Conservation (phyloP, 2,888 invertebrate genomes). For the Dinocampus coccinellae region DNA sequence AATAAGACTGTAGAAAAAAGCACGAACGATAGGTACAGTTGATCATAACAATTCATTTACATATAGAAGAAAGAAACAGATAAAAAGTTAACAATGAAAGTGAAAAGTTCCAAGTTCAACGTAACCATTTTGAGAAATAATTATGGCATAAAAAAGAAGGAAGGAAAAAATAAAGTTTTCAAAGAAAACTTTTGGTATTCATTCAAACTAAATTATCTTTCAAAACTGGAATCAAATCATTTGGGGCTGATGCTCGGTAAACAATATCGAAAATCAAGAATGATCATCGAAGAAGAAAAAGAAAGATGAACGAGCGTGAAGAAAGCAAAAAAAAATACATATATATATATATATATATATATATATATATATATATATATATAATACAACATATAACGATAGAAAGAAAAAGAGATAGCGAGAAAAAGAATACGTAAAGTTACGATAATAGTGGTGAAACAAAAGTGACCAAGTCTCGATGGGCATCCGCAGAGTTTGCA, state of each 20-base stretch:
- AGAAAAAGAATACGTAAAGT: background rate
- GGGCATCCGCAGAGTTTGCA: conserved; percentile 19
- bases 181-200: too few species aligned
- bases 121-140: background rate
- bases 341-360: background rate
- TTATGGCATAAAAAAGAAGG: background rate
- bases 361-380: background rate
- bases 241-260: background rate
- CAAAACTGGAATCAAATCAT: background rate
- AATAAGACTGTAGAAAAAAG: background rate
- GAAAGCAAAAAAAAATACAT: background rate
- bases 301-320: background rate
- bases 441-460: conserved; percentile 17
- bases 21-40: background rate
- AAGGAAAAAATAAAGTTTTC: too few species aligned
- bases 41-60: background rate
- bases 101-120: background rate
- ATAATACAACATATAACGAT: too few species aligned
- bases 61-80: background rate
- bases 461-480: conserved; percentile 22
- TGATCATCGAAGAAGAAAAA: background rate
- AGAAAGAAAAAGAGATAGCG: background rate
- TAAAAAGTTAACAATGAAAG: background rate
- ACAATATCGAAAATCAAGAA: background rate
- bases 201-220: background rate